Evolutionary conservation across 2,113 vertebrate species (phyloP).

Genomic region (Melanerpes formicivorus): DNA sequence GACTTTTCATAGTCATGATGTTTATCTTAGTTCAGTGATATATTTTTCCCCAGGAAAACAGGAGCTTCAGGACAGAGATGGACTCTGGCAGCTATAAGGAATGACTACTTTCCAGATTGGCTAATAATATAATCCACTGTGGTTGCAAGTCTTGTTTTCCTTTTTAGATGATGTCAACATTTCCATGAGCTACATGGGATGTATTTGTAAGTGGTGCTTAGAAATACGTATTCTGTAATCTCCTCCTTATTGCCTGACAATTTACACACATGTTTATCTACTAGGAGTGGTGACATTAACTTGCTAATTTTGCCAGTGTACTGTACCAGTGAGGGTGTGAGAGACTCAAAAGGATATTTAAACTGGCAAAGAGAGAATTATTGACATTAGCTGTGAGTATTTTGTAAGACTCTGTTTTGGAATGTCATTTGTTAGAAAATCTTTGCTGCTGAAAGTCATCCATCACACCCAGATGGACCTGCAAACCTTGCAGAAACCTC

Average conservation of each 20-base stretch:
- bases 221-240: conserved; percentile 69
- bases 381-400: conserved; percentile 59
- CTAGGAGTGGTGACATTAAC: conserved; percentile 58
- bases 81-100: conserved; percentile 46
- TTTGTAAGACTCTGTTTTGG: conserved; percentile 57
- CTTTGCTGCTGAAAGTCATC: conserved; percentile 63
- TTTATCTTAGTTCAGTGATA: conserved; percentile 25
- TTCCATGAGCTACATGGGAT: conserved; percentile 60
- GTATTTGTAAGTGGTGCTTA: conserved; percentile 71
- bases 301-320: conserved; percentile 62
- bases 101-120: conserved; percentile 61
- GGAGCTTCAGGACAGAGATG: not conserved
- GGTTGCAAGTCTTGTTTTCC: conserved; percentile 60
- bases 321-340: conserved; percentile 29
- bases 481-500: not conserved
- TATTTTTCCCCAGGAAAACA: conserved; percentile 14
- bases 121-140: conserved; percentile 65
- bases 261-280: conserved; percentile 68
- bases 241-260: conserved; percentile 68
- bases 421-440: conserved; percentile 62
- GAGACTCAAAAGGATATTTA: conserved; percentile 55
- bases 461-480: conserved; percentile 29
- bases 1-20: not conserved
- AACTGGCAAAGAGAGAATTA: conserved; percentile 62
- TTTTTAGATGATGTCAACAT: conserved; percentile 64